Evolutionary conservation across 2,113 vertebrate genomes (phyloP).

Genomic region (Channa argus): DNA sequence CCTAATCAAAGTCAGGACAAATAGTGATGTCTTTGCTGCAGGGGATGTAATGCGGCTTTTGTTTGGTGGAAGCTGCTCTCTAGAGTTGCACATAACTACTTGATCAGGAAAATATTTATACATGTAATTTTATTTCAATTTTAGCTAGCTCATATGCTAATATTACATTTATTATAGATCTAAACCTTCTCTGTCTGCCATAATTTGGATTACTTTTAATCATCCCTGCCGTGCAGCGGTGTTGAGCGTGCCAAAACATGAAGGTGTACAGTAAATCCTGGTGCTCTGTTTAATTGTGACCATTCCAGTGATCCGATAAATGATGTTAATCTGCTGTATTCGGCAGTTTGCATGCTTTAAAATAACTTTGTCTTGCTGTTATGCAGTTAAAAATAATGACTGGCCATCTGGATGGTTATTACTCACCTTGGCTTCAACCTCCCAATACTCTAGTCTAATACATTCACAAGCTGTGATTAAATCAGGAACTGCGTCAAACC

Average conservation of each 20-base stretch:
- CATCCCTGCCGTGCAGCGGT: neutral
- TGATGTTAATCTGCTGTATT: constrained; percentile 59
- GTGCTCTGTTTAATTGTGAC: constrained; percentile 38
- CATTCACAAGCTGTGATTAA: constrained; percentile 44
- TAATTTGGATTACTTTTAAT: constrained; percentile 1
- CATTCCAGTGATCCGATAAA: constrained; percentile 49
- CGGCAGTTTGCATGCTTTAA: constrained; percentile 42
- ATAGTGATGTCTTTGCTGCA: neutral
- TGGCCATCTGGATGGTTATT: constrained; percentile 54
- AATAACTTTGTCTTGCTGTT: constrained; percentile 34
- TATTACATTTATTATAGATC: neutral
- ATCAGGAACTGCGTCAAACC: constrained; percentile 27
- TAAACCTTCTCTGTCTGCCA: constrained; percentile 1
- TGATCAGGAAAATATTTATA: no score
- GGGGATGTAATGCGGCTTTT: neutral
- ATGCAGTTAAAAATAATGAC: constrained; percentile 30
- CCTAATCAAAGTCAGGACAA: neutral
- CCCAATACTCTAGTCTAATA: constrained; percentile 26
- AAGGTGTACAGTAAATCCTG: constrained; percentile 47
- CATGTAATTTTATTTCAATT: no score
- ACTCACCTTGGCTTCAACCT: constrained; percentile 32
- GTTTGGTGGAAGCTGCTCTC: neutral
- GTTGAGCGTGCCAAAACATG: constrained; percentile 21
- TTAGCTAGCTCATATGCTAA: no score
- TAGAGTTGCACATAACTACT: no score